Base-by-base conservation (phyloP, 2,888 invertebrate species). In the Axea sp. region DNA sequence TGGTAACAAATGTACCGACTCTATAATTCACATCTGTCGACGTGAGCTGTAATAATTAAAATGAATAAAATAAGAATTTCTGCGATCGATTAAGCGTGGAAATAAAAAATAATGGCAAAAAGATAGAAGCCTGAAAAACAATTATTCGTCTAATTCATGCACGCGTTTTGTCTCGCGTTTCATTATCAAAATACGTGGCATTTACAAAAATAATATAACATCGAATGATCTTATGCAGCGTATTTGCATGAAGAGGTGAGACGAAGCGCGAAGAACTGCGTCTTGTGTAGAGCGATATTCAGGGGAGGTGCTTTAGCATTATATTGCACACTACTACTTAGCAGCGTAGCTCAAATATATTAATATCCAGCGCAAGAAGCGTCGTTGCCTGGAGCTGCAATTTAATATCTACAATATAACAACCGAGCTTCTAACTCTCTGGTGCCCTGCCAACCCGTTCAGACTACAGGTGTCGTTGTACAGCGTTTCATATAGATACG, bases 391-490 rank as follows among this genome's bases (percentile, higher is more conserved):
- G 77, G 75, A 73, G 76, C 76, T 79, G 79, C 81, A 81, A 82
- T 82, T 82, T 82, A 82, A 82, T 82, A 82, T 81, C 82, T 76
- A 80, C 81, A 80, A 80, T 82, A 82, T 73, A 55, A 82, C 75
- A 53, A 75, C 47, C 67, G 26, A 55, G 62, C 57, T 62, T 57
- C 64, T 39, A 47, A 51, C 47, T 55, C 37, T n/a, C 41, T 12
- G 43, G 37, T 33, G 37, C 53, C 31, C 26, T 14, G 31, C 68
- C 49, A 14, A 24, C 49, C 35, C 12, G 2, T 47, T 41, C 45
- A 43, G 43, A 73, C 47, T 68, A 64, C 60, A 67, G 67, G 65
- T 64, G 65, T 60, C 65, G 73, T 35, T 43, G 59, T 45, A 51
- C 49, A 35, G 30, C 64, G 6, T 72, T 64, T 53, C 71, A 53